A percentile compares a stretch with the other conserved stretches of the same genome.
Evolutionary conservation across 2,797 vertebrate genomes (phyloP).

Genomic region (Acridotheres tristis): DNA sequence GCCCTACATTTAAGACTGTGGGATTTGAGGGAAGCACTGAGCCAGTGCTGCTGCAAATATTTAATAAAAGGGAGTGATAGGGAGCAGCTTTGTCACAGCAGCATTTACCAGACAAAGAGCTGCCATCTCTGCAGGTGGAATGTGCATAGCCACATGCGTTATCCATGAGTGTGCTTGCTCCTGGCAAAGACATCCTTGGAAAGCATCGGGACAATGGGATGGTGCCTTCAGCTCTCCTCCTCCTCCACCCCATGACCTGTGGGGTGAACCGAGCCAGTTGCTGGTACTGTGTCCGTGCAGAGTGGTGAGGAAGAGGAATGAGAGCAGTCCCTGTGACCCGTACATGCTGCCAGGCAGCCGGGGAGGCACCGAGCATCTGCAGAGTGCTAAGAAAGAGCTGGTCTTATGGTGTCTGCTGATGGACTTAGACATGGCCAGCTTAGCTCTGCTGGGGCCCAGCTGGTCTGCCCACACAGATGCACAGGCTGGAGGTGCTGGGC

Average conservation of each 20-base stretch:
- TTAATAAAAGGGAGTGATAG: not conserved
- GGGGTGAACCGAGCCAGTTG: not conserved
- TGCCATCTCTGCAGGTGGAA: constrained; percentile 40
- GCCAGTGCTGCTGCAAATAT: not conserved
- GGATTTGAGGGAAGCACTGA: not conserved
- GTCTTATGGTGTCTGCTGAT: constrained; percentile 63
- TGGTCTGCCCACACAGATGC: constrained; percentile 27
- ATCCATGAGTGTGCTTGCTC: not conserved
- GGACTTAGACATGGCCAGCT: constrained; percentile 58
- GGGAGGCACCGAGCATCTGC: constrained; percentile 27
- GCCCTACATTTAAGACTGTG: not conserved
- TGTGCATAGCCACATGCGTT: not conserved
- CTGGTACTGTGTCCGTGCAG: not conserved
- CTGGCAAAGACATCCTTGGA: constrained; percentile 8
- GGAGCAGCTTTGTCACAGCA: constrained; percentile 52
- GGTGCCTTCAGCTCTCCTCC: not conserved
- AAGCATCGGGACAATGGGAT: not conserved
- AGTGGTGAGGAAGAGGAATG: not conserved
- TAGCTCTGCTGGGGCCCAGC: constrained; percentile 47
- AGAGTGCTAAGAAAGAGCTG: constrained; percentile 29
- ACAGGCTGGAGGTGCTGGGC: not conserved
- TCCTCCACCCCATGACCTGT: not conserved
- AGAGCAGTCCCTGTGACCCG: not conserved
- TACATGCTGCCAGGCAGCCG: not conserved
- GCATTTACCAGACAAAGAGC: constrained; percentile 42